Evolutionary conservation across 2,797 vertebrate species (phyloP).

Genomic region (Crotalus adamanteus): DNA sequence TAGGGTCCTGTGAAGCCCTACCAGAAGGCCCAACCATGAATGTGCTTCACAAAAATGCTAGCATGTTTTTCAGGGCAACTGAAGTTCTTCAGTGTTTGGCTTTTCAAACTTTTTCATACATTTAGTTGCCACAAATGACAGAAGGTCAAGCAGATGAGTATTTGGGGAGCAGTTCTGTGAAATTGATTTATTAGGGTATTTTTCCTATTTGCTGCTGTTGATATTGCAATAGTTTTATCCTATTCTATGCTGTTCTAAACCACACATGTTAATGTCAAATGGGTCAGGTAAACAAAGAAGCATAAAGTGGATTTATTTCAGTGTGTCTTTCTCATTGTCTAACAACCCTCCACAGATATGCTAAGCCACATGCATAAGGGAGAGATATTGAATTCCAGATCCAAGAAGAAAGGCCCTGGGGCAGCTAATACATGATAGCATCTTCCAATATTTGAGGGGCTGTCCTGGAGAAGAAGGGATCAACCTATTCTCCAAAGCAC

Average conservation of each 20-base stretch:
- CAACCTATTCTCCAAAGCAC: too few species aligned
- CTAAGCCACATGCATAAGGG: not conserved
- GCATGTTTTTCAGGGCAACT: not conserved
- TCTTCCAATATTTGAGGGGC: not conserved
- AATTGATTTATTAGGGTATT: not conserved
- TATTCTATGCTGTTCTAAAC: not conserved
- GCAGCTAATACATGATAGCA: not conserved
- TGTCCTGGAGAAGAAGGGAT: too few species aligned
- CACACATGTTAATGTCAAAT: not conserved
- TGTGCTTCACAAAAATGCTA: not conserved
- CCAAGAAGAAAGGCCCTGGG: not conserved
- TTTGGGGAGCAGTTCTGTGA: not conserved
- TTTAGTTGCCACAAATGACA: not conserved
- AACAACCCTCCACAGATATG: not conserved
- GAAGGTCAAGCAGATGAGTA: not conserved
- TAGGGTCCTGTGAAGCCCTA: not conserved
- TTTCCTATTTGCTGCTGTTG: not conserved
- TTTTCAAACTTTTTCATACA: not conserved
- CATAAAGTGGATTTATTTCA: not conserved
- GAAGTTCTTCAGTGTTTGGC: not conserved
- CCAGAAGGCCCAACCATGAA: not conserved
- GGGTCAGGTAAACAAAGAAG: not conserved
- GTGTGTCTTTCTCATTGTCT: not conserved
- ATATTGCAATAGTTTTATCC: not conserved
- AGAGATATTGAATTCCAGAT: not conserved